Evolutionary conservation across 2,888 invertebrate species (phyloP).

Genomic region (Euplagia quadripunctaria): DNA sequence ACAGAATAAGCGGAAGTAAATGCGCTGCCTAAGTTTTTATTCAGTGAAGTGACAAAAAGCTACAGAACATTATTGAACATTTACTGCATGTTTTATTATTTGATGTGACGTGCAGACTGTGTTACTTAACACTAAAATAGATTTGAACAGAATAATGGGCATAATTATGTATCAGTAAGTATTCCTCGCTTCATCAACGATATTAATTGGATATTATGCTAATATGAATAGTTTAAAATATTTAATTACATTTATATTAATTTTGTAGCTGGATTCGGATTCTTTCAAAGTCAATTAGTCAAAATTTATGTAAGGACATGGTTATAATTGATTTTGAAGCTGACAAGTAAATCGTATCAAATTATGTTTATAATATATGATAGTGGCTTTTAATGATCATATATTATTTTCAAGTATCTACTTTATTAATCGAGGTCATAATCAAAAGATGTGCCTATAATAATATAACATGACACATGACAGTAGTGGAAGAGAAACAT

Average conservation of each 20-base stretch:
- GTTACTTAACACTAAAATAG: no score
- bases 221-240: slow-evolving; percentile 21
- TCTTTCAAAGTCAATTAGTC: slow-evolving; percentile 20
- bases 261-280: slow-evolving; percentile 22
- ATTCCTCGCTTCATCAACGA: slow-evolving; percentile 10
- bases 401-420: background rate
- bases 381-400: background rate
- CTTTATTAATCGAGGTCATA: background rate
- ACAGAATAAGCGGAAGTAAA: background rate
- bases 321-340: background rate
- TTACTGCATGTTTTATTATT: no score
- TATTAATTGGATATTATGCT: slow-evolving; percentile 18
- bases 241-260: slow-evolving; percentile 19
- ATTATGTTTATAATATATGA: background rate
- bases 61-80: no score
- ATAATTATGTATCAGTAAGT: no score
- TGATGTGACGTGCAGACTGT: no score
- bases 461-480: background rate
- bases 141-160: no score
- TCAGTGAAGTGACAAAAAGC: no score
- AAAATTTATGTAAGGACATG: background rate
- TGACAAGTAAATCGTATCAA: background rate
- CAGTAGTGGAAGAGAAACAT: background rate
- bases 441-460: background rate
- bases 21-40: background rate